A percentile compares a stretch with the other conserved stretches of the same genome.
Evolutionary conservation across 2,113 vertebrate species (phyloP).

Genomic region (Datnioides undecimradiatus): DNA sequence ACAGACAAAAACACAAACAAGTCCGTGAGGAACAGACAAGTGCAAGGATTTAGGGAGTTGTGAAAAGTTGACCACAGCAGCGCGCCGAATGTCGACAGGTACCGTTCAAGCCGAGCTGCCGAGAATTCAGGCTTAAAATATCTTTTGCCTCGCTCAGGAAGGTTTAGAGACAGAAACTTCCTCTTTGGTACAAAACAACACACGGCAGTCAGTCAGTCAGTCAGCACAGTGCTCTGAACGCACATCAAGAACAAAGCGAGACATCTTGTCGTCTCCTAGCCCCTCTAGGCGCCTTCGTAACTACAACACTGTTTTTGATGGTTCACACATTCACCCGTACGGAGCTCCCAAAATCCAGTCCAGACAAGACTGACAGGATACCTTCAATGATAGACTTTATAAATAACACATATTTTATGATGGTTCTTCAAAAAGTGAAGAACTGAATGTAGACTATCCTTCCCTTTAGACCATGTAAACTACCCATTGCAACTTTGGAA

Average conservation of each 20-base stretch:
- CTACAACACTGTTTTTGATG: constrained; percentile 54
- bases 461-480: constrained; percentile 1
- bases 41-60: not conserved
- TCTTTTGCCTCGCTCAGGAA: constrained; percentile 32
- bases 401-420: constrained; percentile 55
- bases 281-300: constrained; percentile 63
- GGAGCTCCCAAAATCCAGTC: constrained; percentile 52
- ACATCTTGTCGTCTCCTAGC: constrained; percentile 49
- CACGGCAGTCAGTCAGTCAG: constrained; percentile 59
- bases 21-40: constrained; percentile 6
- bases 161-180: constrained; percentile 51
- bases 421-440: constrained; percentile 24
- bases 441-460: not conserved
- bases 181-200: constrained; percentile 61
- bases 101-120: not conserved
- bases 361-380: constrained; percentile 63
- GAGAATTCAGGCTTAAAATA: constrained; percentile 60
- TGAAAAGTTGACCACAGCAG: constrained; percentile 43
- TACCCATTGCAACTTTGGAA: not conserved
- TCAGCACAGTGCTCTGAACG: constrained; percentile 56
- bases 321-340: constrained; percentile 43
- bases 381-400: constrained; percentile 47
- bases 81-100: not conserved
- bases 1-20: constrained; percentile 41
- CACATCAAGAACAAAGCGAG: constrained; percentile 68